These are phyloP conservation scores for Limnephilus lunatus DNA, from an alignment of 2,888 invertebrate genomes.

Conservation along the genomic window DNA sequence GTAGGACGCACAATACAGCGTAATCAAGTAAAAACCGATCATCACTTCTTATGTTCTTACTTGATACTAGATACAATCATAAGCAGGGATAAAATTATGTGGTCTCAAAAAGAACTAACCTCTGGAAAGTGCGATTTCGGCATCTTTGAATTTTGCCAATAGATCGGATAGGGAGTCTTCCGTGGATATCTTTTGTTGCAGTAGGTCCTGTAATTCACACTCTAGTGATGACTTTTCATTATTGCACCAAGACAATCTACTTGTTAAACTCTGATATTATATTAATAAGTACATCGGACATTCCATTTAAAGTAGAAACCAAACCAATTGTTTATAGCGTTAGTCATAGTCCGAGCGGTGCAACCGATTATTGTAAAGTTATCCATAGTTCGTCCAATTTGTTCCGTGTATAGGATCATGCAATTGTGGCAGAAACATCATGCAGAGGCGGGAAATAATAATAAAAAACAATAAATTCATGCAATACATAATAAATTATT, in stretches of 20 bases:
- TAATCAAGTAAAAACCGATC: not conserved
- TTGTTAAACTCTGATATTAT: constrained; percentile 78
- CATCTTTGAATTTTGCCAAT: constrained; percentile 74
- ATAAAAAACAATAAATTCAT: not conserved
- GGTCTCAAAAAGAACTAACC: constrained; percentile 69
- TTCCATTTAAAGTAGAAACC: constrained; percentile 22
- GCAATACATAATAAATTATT: not conserved
- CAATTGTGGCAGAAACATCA: constrained; percentile 27
- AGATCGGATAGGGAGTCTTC: constrained; percentile 78
- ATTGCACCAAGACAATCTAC: constrained; percentile 80
- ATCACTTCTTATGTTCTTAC: not conserved
- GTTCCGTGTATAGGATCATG: constrained; percentile 14
- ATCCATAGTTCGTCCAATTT: not conserved
- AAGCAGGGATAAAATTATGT: not conserved
- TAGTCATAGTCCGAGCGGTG: not conserved
- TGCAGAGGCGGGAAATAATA: constrained; percentile 29
- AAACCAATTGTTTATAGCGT: constrained; percentile 11
- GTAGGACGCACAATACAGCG: not conserved
- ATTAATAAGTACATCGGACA: constrained; percentile 22
- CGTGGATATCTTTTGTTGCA: constrained; percentile 82
- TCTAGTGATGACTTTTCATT: constrained; percentile 81
- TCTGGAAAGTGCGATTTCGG: constrained; percentile 71
- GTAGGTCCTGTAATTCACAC: constrained; percentile 81
- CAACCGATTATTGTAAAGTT: not conserved
- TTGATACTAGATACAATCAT: not conserved